These are phyloP conservation scores for Bradypodion ventrale DNA, from an alignment of 2,797 vertebrate species.

Conservation along the genomic window DNA sequence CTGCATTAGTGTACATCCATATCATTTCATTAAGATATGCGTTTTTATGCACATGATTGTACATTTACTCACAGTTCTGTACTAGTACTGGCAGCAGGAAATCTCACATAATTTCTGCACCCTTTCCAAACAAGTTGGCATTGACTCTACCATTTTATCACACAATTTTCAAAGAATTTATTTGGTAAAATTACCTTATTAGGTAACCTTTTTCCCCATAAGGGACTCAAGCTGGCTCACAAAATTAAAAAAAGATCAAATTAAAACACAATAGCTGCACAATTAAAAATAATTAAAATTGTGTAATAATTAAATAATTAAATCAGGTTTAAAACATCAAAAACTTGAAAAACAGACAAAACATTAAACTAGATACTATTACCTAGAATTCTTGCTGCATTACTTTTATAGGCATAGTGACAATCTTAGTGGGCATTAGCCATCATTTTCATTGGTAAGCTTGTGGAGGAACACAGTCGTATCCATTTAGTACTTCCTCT, in stretches of 20 bases:
- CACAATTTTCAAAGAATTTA: background rate
- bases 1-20: background rate
- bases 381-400: background rate
- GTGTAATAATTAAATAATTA: too few species aligned
- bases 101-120: background rate
- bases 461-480: fast-evolving
- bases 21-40: background rate
- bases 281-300: too few species aligned
- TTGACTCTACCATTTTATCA: background rate
- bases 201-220: too few species aligned
- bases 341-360: too few species aligned
- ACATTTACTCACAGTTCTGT: background rate
- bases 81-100: background rate
- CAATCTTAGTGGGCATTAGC: background rate
- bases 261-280: too few species aligned
- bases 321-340: too few species aligned
- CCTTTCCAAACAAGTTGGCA: background rate
- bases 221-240: too few species aligned
- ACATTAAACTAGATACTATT: too few species aligned
- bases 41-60: background rate
- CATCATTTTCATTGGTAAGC: background rate
- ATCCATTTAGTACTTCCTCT: fast-evolving
- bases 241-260: too few species aligned
- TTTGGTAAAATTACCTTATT: too few species aligned
- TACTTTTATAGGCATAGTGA: background rate